phyloP scores from a whole-genome alignment of 2,113 vertebrate genomes.

The Ceyx melanurus region DNA sequence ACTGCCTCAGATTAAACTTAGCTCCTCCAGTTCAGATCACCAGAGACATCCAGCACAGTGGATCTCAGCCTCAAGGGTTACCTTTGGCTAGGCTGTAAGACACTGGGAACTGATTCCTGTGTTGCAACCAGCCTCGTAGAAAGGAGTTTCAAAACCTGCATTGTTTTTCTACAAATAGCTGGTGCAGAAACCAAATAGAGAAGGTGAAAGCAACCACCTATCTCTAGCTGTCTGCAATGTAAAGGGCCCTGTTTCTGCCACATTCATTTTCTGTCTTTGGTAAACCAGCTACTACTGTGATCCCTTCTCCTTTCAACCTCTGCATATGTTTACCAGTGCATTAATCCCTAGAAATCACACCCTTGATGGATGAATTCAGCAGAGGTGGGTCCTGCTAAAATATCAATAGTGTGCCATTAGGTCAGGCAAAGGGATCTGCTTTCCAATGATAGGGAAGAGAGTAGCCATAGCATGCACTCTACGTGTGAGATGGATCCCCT shows the following conservation, averaged over 20 bases:
- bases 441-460: neutral
- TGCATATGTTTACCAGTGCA: neutral
- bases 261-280: neutral
- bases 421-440: neutral
- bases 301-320: neutral
- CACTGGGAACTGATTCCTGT: neutral
- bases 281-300: neutral
- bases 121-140: neutral
- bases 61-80: neutral
- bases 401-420: neutral
- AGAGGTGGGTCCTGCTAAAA: neutral
- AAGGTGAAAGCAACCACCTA: neutral
- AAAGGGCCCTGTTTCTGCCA: neutral
- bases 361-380: slow-evolving; percentile 27
- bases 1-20: neutral
- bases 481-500: neutral
- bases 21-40: neutral
- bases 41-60: neutral
- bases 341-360: slow-evolving; percentile 22
- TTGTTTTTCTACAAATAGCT: neutral
- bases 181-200: neutral
- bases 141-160: neutral
- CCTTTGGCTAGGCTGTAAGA: neutral
- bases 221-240: neutral
- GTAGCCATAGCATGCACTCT: neutral